Evolutionary conservation across 2,113 vertebrate genomes (phyloP), one percentile per base, ranked within the genome.

Genomic region (Ctenomys sociabilis): DNA sequence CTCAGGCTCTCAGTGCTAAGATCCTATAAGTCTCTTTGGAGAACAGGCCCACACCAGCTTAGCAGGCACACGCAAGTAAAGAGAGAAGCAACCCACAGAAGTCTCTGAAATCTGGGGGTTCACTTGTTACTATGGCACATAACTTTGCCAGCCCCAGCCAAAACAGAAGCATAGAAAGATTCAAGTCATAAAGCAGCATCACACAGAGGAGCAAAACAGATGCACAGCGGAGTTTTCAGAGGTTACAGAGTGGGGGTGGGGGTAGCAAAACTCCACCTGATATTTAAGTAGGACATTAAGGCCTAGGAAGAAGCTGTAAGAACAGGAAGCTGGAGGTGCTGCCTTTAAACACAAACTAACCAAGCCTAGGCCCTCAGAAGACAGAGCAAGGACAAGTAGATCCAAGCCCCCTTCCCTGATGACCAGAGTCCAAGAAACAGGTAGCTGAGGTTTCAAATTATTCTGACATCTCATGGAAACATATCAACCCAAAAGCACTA

Each of bases 41-140:
- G 32, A 21, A 19, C 1, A 45, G 22, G 19, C 63, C 5, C 17
- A 22, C 6, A 2, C 0, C 0, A 1, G 77, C n/a, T 54, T 26
- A 10, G n/a, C 49, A 61, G 9, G n/a, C 30, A n/a, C 1, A 0
- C 0, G 12, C 0, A 7, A 1, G 1, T 22, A 14, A n/a, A 66
- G 37, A 70, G 13, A 37, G 78, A 91, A 37, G 43, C 40, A 49
- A 17, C 45, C 26, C 40, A 45, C 37, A 16, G n/a, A 52, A 81
- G 40, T 57, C 63, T 75, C 70, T 9, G 70, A 64, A 70, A 59
- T 8, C 0, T 10, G 19, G 81, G 66, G 45, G 59, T 5, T 11
- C 13, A 13, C 0, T 1, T 7, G 61, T 40, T 70, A 22, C 14
- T 2, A 2, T 1, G 32, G 77, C 30, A 9, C 0, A n/a, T 1